Evolutionary conservation across 2,113 vertebrate genomes (phyloP).

Genomic region (Lutjanus erythropterus): DNA sequence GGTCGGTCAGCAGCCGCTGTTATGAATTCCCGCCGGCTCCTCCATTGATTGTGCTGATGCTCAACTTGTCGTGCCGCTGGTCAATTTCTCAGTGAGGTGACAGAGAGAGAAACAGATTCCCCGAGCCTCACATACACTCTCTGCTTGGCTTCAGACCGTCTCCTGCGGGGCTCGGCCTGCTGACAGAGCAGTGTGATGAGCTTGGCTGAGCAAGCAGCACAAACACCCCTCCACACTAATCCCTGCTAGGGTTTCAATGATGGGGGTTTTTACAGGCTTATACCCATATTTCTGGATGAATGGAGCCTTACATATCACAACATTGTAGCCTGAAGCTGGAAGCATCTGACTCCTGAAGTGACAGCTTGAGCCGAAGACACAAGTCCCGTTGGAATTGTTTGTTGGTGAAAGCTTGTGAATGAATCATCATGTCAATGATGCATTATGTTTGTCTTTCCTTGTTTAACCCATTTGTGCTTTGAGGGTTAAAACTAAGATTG

Average conservation of each 20-base stretch:
- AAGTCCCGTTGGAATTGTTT: neutral
- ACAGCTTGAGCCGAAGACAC: neutral
- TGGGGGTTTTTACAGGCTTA: slow-evolving; percentile 29
- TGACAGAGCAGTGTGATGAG: slow-evolving; percentile 52
- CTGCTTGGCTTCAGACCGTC: neutral
- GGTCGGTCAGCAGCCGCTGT: slow-evolving; percentile 3
- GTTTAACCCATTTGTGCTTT: neutral
- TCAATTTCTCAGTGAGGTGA: slow-evolving; percentile 47
- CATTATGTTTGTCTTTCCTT: neutral
- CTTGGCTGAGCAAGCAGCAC: slow-evolving; percentile 49
- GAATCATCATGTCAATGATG: neutral
- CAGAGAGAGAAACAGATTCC: slow-evolving; percentile 32
- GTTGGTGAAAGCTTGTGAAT: neutral
- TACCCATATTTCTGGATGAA: slow-evolving; percentile 43
- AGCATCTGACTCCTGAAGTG: slow-evolving; percentile 27
- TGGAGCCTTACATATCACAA: slow-evolving; percentile 15
- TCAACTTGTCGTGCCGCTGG: slow-evolving; percentile 23
- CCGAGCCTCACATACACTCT: slow-evolving; percentile 5
- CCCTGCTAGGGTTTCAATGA: slow-evolving; percentile 52
- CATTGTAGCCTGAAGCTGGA: slow-evolving; percentile 4
- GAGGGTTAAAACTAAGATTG: neutral
- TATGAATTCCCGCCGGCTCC: slow-evolving; percentile 26
- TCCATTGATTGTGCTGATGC: slow-evolving; percentile 45
- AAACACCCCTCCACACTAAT: slow-evolving; percentile 45
- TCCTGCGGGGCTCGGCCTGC: slow-evolving; percentile 40